Conservation (phyloP, 2,888 invertebrate species). For the Hipparchia sbordonii region DNA sequence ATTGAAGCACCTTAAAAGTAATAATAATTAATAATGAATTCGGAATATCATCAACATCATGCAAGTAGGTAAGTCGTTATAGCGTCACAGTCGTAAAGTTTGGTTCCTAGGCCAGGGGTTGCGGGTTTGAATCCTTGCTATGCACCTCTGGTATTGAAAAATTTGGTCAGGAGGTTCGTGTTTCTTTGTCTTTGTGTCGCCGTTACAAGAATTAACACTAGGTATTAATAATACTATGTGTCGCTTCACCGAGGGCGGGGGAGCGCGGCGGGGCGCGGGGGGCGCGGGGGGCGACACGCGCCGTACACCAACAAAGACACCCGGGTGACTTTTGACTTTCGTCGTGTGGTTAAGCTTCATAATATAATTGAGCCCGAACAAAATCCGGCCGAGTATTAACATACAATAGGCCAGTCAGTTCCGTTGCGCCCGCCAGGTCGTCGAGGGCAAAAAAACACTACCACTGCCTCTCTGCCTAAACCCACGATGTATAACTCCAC, state of each 20-base stretch:
- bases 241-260: constrained; percentile 9
- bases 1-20: too few relatives aligned
- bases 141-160: too few relatives aligned
- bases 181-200: too few relatives aligned
- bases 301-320: constrained; percentile 51
- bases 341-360: constrained; percentile 78
- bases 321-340: constrained; percentile 81
- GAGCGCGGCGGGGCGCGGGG: neutral
- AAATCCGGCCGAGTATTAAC: constrained; percentile 81
- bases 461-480: constrained; percentile 56
- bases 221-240: constrained; percentile 18
- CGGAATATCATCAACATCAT: too few relatives aligned
- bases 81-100: too few relatives aligned
- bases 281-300: constrained; percentile 39
- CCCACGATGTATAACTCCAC: constrained; percentile 46
- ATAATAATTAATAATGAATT: too few relatives aligned
- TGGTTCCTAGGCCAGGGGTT: too few relatives aligned
- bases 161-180: too few relatives aligned
- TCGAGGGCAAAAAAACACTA: constrained; percentile 80
- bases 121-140: too few relatives aligned
- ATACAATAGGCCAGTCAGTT: constrained; percentile 80
- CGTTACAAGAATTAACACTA: neutral
- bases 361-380: constrained; percentile 82
- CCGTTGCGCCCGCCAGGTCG: constrained; percentile 80
- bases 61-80: too few relatives aligned